Evolutionary conservation across 2,888 invertebrate genomes (phyloP).

Genomic region (Dione juno): DNA sequence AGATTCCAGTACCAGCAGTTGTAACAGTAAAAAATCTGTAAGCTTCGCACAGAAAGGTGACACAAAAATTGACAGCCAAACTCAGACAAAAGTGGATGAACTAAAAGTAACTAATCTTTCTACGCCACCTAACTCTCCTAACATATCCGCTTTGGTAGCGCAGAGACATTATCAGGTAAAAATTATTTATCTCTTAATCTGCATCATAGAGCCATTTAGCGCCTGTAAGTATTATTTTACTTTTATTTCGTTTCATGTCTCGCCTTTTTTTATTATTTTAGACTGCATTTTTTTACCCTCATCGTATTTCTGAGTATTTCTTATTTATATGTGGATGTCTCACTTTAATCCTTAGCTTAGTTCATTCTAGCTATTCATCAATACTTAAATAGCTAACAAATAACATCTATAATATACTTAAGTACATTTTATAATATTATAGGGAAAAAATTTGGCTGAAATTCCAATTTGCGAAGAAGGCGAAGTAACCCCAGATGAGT

Average conservation of each 20-base stretch:
- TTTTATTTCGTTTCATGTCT: constrained; percentile 50
- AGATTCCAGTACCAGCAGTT: constrained; percentile 83
- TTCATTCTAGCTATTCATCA: constrained; percentile 41
- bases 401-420: background rate
- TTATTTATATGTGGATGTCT: constrained; percentile 33
- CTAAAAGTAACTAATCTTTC: constrained; percentile 75
- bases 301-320: constrained; percentile 41
- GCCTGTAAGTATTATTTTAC: constrained; percentile 78
- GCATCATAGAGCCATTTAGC: constrained; percentile 71
- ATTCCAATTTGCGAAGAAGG: constrained; percentile 87
- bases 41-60: constrained; percentile 87
- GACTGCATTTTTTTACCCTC: constrained; percentile 32
- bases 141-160: constrained; percentile 85
- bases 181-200: constrained; percentile 51
- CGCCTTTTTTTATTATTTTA: constrained; percentile 30
- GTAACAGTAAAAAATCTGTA: constrained; percentile 88
- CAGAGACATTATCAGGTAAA: constrained; percentile 85
- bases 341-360: constrained; percentile 37
- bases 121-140: constrained; percentile 90
- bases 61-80: constrained; percentile 64
- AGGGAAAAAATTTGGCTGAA: constrained; percentile 84
- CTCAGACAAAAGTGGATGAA: constrained; percentile 77
- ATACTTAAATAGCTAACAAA: constrained; percentile 29
- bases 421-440: constrained; percentile 50
- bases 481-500: constrained; percentile 85